Conservation (phyloP, 2,888 invertebrate species). For the Oscheius sp. region DNA sequence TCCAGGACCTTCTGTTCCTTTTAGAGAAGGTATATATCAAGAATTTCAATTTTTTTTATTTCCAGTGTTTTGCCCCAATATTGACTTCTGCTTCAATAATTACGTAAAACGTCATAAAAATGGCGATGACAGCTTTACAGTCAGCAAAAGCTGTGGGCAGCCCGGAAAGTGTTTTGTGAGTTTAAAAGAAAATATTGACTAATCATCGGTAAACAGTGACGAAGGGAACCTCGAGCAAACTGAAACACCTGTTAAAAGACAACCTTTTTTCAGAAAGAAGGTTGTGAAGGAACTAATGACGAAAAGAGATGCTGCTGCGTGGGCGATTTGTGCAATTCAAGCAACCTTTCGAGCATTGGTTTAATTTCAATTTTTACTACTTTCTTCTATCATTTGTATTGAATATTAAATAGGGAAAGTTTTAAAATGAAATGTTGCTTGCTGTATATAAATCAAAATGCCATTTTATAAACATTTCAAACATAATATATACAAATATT, state of each 20-base stretch:
- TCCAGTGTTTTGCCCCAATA: constrained; percentile 45
- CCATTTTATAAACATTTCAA: neutral
- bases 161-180: constrained; percentile 53
- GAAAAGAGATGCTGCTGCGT: constrained; percentile 53
- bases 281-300: constrained; percentile 46
- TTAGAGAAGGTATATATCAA: constrained; percentile 3
- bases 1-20: neutral
- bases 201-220: neutral
- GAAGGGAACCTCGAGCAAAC: neutral
- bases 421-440: neutral
- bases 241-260: neutral
- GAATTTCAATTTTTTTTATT: neutral
- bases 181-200: neutral
- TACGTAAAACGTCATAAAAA: constrained; percentile 47
- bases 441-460: too few species aligned
- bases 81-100: constrained; percentile 49
- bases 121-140: constrained; percentile 47
- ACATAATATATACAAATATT: constrained; percentile 2
- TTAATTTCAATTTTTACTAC: neutral
- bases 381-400: neutral
- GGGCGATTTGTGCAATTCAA: constrained; percentile 53
- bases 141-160: constrained; percentile 49
- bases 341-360: constrained; percentile 34
- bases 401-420: neutral
- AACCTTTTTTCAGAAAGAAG: constrained; percentile 40